Conservation (phyloP, 2,113 vertebrate genomes). For the Tonatia bakeri region DNA sequence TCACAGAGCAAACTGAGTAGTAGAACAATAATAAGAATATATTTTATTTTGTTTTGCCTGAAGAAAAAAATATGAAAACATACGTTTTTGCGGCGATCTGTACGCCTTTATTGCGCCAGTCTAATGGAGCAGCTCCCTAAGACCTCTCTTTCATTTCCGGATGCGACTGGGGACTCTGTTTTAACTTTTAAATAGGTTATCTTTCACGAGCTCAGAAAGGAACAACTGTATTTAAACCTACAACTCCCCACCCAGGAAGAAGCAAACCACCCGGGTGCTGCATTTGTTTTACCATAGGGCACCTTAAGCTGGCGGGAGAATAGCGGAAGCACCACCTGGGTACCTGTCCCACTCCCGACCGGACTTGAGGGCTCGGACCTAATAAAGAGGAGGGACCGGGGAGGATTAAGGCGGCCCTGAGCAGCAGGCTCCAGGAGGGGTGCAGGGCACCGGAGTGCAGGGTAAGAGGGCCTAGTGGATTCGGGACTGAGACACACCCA, state of each 20-base stretch:
- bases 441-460: no score
- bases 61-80: not conserved
- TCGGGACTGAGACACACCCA: fast-evolving
- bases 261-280: not conserved
- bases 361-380: not conserved
- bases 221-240: not conserved
- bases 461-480: no score
- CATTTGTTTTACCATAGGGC: not conserved
- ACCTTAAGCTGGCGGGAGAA: not conserved
- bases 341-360: not conserved
- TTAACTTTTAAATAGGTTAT: not conserved
- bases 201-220: not conserved
- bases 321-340: not conserved
- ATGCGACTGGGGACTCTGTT: not conserved
- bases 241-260: not conserved
- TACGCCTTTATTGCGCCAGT: no score
- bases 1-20: not conserved
- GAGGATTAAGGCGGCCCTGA: no score
- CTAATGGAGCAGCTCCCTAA: not conserved
- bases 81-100: not conserved
- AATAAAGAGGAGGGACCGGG: no score
- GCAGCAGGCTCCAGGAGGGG: no score
- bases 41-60: not conserved
- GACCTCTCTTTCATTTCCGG: not conserved
- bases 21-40: not conserved